Base-by-base conservation (phyloP, 2,797 vertebrate species). In the Squalus acanthias region DNA sequence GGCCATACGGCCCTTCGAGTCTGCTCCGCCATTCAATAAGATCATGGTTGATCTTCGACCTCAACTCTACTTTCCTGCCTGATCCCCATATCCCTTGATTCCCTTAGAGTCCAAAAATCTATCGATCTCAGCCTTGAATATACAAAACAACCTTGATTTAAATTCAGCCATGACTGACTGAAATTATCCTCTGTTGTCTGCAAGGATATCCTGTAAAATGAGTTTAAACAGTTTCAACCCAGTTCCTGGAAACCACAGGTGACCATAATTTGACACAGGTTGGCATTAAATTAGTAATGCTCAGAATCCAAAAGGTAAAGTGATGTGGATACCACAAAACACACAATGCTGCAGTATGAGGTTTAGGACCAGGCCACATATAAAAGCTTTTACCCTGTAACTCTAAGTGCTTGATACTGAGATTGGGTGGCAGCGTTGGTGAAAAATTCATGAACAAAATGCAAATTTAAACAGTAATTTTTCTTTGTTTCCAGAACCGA, bases 351-450 rank as follows among this genome's bases (percentile, higher is more conserved):
- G 39, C n/a, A 92, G 5, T 50, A 46, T 22, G 46, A 85, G 39
- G 20, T 67, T 67, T 92, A n/a, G 29, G 53, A 17, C 89, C 15
- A 46, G 65, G 10, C 91, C 39, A n/a, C 33, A 33, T 7, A 63
- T 93, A 7, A 85, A 50, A 46, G 33, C 17, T 39, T 93, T 93
- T 46, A 69, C 63, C 65, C 82, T 85, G 82, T 50, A 85, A 85
- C 82, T 72, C 24, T 69, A n/a, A 39, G 20, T 46, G 89, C 15
- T 67, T 92, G 89, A 92, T 69, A 50, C 91, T 22, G 22, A 93
- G 65, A 93, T 63, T 46, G n/a, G 63, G n/a, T 93, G 91, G 63
- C 91, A 93, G 91, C n/a, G 10, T 7, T 92, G 89, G 20, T 92
- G 60, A 92, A 65, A 60, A 8, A 65, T 63, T 92, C 60, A 91